Evolutionary conservation across 2,113 vertebrate species (phyloP), one percentile per base, ranked within the genome.

Genomic region (Polypterus bichir): DNA sequence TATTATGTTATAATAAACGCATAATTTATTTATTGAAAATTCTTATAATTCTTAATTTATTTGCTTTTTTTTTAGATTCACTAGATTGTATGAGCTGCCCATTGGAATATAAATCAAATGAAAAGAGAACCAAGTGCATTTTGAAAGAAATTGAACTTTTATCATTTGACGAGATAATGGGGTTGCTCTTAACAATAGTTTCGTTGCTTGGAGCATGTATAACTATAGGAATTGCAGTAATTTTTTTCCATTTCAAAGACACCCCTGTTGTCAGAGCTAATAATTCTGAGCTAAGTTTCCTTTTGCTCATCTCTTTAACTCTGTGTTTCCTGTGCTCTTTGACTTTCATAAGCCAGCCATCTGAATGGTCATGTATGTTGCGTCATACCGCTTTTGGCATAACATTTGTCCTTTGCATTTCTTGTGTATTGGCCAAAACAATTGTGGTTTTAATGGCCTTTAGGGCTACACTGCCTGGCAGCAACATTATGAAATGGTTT

Each of bases 401-500:
- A 27, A 58, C 56, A 7, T 83, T 83, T 63, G 77, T 80, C 46
- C 77, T 83, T 57, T 81, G 79, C 46, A 79, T 82, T 57, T 77
- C 81, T 6, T 82, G 79, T 65, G 59, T 82, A 59, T 72, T 82
- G 5, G 78, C 76, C 8, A 83, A 82, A 73, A 82, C 79, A 4
- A 56, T 83, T 48, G 78, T 84, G 45, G 79, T 84, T 11, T 54
- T 83, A 56, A 80, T 80, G 77, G 80, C 77, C 44, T 82, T 82
- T 48, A 80, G 49, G 8, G 79, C 77, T 0, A 76, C 74, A 64
- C 75, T 81, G 64, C 80, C 81, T 63, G 68, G 65, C 3, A 78
- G 46, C 59, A 75, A 79, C 68, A 51, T 75, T 5, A 79, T 79
- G 76, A 82, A 78, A 62, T 80, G 76, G 80, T 82, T 82, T 66